phyloP scores from a whole-genome alignment of 1,140 invertebrate species.

The Manduca sexta region DNA sequence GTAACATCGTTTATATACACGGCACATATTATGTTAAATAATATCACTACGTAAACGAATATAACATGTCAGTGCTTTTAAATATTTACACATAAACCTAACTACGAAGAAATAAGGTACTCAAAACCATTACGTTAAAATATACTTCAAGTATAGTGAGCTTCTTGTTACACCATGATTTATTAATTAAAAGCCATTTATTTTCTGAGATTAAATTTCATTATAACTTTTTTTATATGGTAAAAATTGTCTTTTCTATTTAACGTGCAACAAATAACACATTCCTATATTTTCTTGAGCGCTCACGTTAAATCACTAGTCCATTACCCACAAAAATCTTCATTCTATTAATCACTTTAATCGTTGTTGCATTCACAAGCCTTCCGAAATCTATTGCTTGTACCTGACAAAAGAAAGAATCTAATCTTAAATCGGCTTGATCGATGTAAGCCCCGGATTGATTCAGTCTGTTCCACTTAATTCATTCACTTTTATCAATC shows the following conservation, averaged over 20 bases:
- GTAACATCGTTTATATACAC: slow-evolving; percentile 55
- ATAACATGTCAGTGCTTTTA: slow-evolving; percentile 47
- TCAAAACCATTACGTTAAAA: slow-evolving; percentile 21
- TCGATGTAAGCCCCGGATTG: slow-evolving; percentile 4
- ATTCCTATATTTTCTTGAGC: too few species aligned
- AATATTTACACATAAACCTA: slow-evolving; percentile 58
- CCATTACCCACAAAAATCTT: background rate
- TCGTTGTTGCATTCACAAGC: slow-evolving; percentile 22
- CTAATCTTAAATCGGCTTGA: slow-evolving; percentile 6
- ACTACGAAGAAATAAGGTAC: slow-evolving; percentile 58
- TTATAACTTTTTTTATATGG: too few species aligned
- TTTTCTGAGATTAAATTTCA: too few species aligned
- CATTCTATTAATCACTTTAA: slow-evolving; percentile 6
- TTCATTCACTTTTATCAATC: slow-evolving; percentile 2
- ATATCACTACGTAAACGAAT: slow-evolving; percentile 38
- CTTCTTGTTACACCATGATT: too few species aligned
- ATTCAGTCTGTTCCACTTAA: background rate
- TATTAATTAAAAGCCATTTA: too few species aligned
- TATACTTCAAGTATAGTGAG: background rate
- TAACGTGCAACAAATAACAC: slow-evolving; percentile 1
- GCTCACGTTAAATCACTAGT: background rate
- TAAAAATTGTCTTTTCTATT: too few species aligned
- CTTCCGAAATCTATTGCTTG: slow-evolving; percentile 6
- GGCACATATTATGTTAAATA: slow-evolving; percentile 49
- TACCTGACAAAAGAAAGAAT: slow-evolving; percentile 4